A percentile compares a stretch with the other conserved stretches of the same genome.
Evolutionary conservation across 1,140 invertebrate species (phyloP).

Genomic region (Lucilia sericata): DNA sequence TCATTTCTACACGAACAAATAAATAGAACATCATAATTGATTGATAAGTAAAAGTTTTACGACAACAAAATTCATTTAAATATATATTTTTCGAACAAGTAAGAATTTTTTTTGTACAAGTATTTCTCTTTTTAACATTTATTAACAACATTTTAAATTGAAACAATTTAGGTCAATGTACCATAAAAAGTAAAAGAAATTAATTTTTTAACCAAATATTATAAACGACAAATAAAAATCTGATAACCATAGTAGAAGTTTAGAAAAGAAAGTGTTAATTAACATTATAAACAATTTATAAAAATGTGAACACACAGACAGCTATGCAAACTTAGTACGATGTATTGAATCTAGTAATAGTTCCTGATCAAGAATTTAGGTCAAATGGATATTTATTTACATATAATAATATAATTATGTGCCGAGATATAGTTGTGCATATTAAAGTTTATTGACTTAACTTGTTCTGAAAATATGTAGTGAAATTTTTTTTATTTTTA

Average conservation of each 20-base stretch:
- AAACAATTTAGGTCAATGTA: constrained; percentile 31
- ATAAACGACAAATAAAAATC: not conserved
- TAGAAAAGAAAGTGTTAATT: constrained; percentile 35
- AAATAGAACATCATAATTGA: constrained; percentile 4
- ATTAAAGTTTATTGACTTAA: constrained; percentile 21
- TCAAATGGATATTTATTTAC: constrained; percentile 14
- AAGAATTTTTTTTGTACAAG: too few species aligned
- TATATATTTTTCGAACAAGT: too few species aligned
- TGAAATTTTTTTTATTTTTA: not conserved
- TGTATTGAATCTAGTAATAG: not conserved
- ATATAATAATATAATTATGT: not conserved
- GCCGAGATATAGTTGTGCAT: too few species aligned
- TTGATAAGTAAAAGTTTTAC: constrained; percentile 17
- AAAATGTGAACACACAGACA: not conserved
- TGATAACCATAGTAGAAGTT: not conserved
- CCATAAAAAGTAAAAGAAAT: constrained; percentile 37
- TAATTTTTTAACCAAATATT: constrained; percentile 37
- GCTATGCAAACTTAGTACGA: too few species aligned
- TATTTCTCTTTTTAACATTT: too few species aligned
- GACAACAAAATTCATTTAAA: not conserved
- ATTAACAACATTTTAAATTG: not conserved
- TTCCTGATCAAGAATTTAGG: constrained; percentile 28
- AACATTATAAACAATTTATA: not conserved
- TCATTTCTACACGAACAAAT: not conserved
- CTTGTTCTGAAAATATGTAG: not conserved